Conservation (phyloP, 2,888 invertebrate species). For the Neocrepidodera transversa region DNA sequence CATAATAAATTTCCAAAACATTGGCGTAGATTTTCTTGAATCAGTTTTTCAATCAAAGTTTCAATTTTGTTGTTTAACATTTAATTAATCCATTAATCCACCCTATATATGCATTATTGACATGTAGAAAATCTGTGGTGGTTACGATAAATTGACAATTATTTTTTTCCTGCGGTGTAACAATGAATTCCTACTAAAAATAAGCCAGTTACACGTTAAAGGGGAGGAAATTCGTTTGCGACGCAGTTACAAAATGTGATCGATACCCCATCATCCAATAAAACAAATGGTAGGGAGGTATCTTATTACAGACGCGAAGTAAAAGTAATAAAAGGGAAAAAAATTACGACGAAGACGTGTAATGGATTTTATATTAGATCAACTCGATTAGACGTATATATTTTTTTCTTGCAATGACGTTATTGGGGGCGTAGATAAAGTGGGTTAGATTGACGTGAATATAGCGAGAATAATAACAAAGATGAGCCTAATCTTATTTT, state of each 20-base stretch:
- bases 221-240: neutral
- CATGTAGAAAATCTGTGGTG: too few relatives aligned
- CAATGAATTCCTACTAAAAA: neutral
- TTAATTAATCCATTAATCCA: too few relatives aligned
- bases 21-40: too few relatives aligned
- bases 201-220: neutral
- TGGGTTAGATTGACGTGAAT: neutral
- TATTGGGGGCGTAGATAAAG: neutral
- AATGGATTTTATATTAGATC: neutral
- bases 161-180: too few relatives aligned
- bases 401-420: neutral
- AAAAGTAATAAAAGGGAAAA: neutral
- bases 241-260: neutral
- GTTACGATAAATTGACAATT: too few relatives aligned
- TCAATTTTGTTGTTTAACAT: too few relatives aligned
- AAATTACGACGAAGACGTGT: neutral
- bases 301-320: neutral
- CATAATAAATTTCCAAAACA: too few relatives aligned
- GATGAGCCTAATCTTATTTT: too few relatives aligned
- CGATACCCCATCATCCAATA: neutral
- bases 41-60: too few relatives aligned
- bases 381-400: neutral
- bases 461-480: neutral
- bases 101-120: too few relatives aligned
- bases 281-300: neutral